Conservation (phyloP, 2,113 vertebrate genomes). For the Myiagra hebetior region DNA sequence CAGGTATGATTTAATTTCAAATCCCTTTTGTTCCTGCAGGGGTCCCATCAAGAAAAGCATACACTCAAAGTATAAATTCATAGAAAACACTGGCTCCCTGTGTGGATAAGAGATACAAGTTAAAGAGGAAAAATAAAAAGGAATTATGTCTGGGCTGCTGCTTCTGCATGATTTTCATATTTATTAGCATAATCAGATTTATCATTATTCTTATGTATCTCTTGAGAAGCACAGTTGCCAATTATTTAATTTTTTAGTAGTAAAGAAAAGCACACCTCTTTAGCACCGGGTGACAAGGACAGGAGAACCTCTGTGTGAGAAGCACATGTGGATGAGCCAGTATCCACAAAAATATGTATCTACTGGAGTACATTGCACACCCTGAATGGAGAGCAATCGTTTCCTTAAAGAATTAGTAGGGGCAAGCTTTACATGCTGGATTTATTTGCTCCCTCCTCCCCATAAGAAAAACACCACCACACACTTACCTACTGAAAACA, state of each 20-base stretch:
- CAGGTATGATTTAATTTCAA: neutral
- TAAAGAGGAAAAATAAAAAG: constrained; percentile 18
- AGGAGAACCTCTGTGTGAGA: neutral
- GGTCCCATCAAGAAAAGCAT: neutral
- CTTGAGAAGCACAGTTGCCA: neutral
- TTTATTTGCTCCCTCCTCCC: neutral
- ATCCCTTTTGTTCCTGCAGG: neutral
- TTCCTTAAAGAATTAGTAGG: neutral
- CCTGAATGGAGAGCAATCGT: neutral
- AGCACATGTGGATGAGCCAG: neutral
- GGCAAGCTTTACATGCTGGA: neutral
- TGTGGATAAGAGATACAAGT: neutral
- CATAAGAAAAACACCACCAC: neutral
- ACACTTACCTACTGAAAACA: neutral
- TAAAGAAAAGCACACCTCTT: neutral
- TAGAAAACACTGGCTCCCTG: neutral
- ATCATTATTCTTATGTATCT: neutral
- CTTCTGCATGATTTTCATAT: neutral
- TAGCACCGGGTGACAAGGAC: neutral
- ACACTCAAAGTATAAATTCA: neutral
- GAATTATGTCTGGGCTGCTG: neutral
- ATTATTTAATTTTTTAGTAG: neutral
- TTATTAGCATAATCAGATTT: constrained; percentile 6
- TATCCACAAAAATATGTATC: neutral
- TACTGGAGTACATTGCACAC: neutral